phyloP scores from a whole-genome alignment of 2,888 invertebrate genomes.

The Parapristionchus giblindavisi region DNA sequence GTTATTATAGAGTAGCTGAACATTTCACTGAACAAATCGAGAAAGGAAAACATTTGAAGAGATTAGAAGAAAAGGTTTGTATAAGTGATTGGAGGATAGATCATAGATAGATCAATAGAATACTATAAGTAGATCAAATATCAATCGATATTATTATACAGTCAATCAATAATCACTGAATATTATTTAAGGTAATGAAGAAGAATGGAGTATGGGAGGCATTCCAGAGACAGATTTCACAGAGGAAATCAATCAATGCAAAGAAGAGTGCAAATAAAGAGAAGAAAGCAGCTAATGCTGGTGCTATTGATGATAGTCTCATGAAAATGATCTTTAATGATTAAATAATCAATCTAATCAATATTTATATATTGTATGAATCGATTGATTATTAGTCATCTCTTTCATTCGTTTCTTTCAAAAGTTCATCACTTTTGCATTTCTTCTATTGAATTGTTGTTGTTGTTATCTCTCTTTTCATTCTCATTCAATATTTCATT shows the following conservation, averaged over 20 bases:
- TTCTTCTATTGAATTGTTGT: too few species aligned
- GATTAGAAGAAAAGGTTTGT: constrained; percentile 63
- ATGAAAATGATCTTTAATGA: constrained; percentile 57
- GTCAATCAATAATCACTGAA: not conserved
- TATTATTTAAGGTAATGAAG: constrained; percentile 50
- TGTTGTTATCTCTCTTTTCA: not conserved
- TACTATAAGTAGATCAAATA: not conserved
- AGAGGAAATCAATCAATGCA: constrained; percentile 50
- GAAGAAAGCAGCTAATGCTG: constrained; percentile 30
- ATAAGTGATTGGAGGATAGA: too few species aligned
- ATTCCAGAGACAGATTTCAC: constrained; percentile 60
- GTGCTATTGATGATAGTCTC: constrained; percentile 45
- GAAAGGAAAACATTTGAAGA: constrained; percentile 67
- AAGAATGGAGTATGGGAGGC: constrained; percentile 66
- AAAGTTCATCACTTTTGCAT: constrained; percentile 8
- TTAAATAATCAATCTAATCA: not conserved
- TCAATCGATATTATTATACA: not conserved
- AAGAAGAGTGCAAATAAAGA: constrained; percentile 47
- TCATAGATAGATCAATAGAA: not conserved
- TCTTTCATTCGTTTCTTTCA: constrained; percentile 21
- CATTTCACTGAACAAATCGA: constrained; percentile 79
- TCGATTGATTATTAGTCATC: not conserved
- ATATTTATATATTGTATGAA: not conserved
- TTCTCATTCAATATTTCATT: too few species aligned
- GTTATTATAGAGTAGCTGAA: constrained; percentile 78